phyloP scores from a whole-genome alignment of 2,888 invertebrate genomes.

The Tetragonula carbonaria region DNA sequence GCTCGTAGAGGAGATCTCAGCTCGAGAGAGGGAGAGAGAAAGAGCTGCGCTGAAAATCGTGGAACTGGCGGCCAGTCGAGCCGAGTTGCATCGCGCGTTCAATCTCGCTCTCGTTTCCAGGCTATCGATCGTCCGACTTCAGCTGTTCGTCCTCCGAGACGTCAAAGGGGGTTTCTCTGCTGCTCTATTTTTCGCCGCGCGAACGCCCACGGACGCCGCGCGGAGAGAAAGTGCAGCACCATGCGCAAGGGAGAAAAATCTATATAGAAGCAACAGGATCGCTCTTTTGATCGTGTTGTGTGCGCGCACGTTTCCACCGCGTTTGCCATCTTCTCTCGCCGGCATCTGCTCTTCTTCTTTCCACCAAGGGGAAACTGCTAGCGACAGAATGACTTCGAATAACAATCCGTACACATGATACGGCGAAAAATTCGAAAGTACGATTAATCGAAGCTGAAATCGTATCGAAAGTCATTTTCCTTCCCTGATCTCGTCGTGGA shows the following conservation, averaged over 20 bases:
- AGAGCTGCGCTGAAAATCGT: neutral
- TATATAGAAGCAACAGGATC: conserved; percentile 22
- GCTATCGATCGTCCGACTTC: conserved; percentile 35
- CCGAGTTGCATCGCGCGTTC: neutral
- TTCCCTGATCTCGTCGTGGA: too few species aligned
- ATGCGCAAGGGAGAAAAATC: conserved; percentile 24
- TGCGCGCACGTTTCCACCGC: neutral
- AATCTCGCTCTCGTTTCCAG: conserved; percentile 29
- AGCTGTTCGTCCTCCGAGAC: conserved; percentile 20
- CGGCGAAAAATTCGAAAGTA: too few species aligned
- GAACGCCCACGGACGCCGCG: conserved; percentile 14
- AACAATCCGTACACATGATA: too few species aligned
- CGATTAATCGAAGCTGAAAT: too few species aligned
- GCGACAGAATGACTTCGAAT: too few species aligned
- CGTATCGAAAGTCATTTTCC: too few species aligned
- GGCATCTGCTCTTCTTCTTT: neutral
- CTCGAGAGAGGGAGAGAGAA: neutral
- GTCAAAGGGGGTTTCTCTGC: conserved; percentile 11
- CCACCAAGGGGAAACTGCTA: too few species aligned
- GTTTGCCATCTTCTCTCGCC: neutral
- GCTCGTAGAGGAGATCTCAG: too few species aligned
- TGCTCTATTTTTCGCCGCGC: conserved; percentile 32
- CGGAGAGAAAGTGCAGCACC: conserved; percentile 14
- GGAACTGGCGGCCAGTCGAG: neutral
- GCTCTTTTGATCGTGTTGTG: neutral